Conservation (phyloP, 2,888 invertebrate species). For the Agriopis leucophaearia region DNA sequence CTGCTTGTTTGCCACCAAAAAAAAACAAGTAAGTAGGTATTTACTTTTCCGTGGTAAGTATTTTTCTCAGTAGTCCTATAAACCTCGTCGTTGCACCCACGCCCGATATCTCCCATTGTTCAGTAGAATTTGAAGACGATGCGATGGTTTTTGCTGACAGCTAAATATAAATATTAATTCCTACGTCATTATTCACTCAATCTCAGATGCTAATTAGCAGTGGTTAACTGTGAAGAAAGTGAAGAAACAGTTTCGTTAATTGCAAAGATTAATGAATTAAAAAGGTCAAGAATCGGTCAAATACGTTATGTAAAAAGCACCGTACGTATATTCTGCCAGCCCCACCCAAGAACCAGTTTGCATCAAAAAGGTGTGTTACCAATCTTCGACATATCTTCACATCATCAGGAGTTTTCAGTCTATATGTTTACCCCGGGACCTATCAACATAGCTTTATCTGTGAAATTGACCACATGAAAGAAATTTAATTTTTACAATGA, state of each 20-base stretch:
- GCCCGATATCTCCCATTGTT: constrained; percentile 75
- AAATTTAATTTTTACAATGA: no score
- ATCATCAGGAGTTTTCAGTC: background rate
- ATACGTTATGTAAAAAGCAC: background rate
- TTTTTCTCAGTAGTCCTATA: constrained; percentile 40
- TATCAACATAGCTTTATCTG: no score
- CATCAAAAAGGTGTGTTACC: background rate
- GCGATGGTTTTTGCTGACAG: constrained; percentile 51
- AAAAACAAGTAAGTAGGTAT: background rate
- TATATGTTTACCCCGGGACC: background rate
- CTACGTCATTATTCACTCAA: constrained; percentile 36
- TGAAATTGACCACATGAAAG: no score
- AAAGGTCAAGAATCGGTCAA: constrained; percentile 1
- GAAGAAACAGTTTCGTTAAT: no score
- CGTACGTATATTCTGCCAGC: background rate
- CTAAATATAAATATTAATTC: constrained; percentile 56
- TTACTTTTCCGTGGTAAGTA: background rate
- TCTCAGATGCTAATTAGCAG: background rate
- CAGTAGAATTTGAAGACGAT: constrained; percentile 36
- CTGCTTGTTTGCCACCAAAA: no score
- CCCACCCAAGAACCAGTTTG: background rate
- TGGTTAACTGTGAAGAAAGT: no score
- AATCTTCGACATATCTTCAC: background rate
- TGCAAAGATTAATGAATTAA: constrained; percentile 1
- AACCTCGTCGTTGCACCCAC: constrained; percentile 60